These are phyloP conservation scores for Vultur gryphus DNA, from an alignment of 2,797 vertebrate genomes.

Conservation along the genomic window DNA sequence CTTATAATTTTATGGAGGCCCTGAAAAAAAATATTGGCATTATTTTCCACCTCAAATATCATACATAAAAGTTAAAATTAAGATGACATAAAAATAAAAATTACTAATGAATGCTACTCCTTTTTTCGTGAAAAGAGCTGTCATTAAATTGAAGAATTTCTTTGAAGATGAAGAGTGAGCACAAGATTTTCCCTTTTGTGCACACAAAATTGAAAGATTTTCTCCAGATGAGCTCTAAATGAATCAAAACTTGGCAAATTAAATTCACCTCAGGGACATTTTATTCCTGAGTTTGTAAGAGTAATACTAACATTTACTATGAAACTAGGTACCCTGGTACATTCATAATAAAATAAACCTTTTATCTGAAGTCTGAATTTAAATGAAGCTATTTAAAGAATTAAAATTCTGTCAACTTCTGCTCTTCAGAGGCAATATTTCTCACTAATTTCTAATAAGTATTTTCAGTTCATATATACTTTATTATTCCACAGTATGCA, in stretches of 20 bases:
- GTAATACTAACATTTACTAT: slow-evolving; percentile 23
- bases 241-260: slow-evolving; percentile 35
- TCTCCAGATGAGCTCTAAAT: not conserved
- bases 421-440: not conserved
- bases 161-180: not conserved
- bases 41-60: not conserved
- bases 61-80: not conserved
- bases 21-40: not conserved
- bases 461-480: not conserved
- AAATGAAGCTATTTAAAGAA: slow-evolving; percentile 25
- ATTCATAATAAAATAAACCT: not conserved
- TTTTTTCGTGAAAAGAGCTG: not conserved
- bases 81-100: not conserved
- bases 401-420: not conserved
- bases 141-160: not conserved
- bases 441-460: not conserved
- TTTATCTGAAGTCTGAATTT: slow-evolving; percentile 32
- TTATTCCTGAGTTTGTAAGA: not conserved
- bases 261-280: slow-evolving; percentile 25
- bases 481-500: not conserved
- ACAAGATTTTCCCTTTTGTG: not conserved
- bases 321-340: not conserved
- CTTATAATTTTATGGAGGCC: not conserved
- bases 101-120: not conserved
- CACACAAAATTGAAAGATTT: slow-evolving; percentile 17